A percentile compares a stretch with the other conserved stretches of the same genome.
Evolutionary conservation across 2,113 vertebrate species (phyloP).

Genomic region (Antechinus flavipes): DNA sequence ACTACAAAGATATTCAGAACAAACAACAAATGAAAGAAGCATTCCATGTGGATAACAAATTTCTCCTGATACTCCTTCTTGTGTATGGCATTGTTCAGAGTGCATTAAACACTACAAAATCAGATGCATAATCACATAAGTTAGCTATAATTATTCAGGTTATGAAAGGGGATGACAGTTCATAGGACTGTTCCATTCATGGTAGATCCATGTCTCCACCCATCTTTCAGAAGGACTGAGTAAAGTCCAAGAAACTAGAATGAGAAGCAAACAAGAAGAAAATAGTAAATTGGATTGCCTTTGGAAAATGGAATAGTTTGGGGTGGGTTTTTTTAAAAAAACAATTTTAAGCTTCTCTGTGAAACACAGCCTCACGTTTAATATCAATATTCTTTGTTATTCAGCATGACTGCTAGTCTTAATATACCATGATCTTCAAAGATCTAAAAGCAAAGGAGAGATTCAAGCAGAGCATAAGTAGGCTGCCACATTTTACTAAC

Average conservation of each 20-base stretch:
- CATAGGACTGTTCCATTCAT: background rate
- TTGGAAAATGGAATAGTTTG: background rate
- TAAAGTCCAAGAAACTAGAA: background rate
- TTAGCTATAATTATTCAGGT: background rate
- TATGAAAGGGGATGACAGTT: background rate
- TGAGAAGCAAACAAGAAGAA: background rate
- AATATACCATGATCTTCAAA: background rate
- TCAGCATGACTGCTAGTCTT: background rate
- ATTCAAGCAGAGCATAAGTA: background rate
- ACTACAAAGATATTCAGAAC: background rate
- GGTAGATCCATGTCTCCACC: background rate
- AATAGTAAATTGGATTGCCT: background rate
- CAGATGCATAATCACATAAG: background rate
- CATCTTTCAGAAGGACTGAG: background rate
- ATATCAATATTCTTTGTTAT: background rate
- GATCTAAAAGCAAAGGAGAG: background rate
- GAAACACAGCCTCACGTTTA: background rate
- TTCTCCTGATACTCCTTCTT: background rate
- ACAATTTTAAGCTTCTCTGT: background rate
- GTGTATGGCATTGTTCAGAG: background rate
- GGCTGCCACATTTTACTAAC: background rate
- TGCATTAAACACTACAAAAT: background rate
- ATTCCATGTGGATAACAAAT: background rate
- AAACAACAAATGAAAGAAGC: background rate
- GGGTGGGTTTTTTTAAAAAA: background rate